Conservation (phyloP, 2,797 vertebrate species). For the Myotis vivesi region DNA sequence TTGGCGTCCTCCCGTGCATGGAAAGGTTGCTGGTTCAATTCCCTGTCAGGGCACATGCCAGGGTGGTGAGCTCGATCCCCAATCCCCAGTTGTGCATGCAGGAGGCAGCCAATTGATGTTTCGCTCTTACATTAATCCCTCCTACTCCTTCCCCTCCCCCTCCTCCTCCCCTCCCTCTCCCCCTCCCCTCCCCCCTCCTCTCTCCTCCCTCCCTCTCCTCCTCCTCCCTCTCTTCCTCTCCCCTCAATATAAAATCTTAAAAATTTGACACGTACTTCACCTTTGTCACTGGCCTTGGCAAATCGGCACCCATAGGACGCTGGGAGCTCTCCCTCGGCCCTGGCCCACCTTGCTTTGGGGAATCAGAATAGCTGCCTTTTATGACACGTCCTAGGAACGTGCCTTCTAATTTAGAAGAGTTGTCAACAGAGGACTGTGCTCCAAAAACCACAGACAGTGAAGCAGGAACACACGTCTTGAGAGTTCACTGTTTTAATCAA, state of each 20-base stretch:
- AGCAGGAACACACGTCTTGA: background rate
- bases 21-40: background rate
- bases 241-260: too few relatives aligned
- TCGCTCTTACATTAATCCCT: too few relatives aligned
- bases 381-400: background rate
- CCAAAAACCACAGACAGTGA: background rate
- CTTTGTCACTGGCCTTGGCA: background rate
- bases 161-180: too few relatives aligned
- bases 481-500: constrained; percentile 56
- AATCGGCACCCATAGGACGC: background rate
- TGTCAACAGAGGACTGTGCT: background rate
- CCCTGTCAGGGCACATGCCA: background rate
- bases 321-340: background rate
- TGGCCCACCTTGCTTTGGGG: background rate
- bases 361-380: background rate
- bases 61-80: background rate
- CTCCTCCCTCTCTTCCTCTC: background rate
- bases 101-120: background rate
- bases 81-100: background rate
- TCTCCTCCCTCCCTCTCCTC: too few relatives aligned
- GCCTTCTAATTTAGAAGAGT: background rate
- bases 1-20: background rate
- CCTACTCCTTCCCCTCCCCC: too few relatives aligned
- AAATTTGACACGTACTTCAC: background rate
- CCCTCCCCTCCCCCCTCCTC: too few relatives aligned